Base-by-base conservation (phyloP, 2,888 invertebrate species). In the Lithophane ornitopus region DNA sequence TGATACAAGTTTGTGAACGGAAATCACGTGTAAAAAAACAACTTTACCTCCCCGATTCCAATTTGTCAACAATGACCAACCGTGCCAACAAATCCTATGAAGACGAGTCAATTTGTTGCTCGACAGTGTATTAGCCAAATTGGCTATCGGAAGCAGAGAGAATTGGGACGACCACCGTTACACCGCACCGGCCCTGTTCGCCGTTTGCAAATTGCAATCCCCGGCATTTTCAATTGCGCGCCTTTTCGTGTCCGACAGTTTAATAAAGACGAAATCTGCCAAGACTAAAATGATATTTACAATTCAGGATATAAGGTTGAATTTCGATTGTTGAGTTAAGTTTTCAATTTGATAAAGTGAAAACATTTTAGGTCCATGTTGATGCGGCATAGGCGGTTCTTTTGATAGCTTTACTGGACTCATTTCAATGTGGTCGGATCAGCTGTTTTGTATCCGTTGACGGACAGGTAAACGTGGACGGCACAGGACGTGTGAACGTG, bases 291-390 rank as follows among this genome's bases (percentile, higher is more conserved):
- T 34, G 0, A 34, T 61, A 71, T 63, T 44, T 69, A 62, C 0
- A 0, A 0, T 0, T 0, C 1, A 8, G 0, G 0, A 0, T 0
- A 12, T 75, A 77, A 56, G 22, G 74, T 61, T 52, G 34, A 4
- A 19, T 72, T 75, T 80, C 0, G 7, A 26, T 22, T 78, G 69
- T 0, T 0, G 0, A 0, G n/a, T 12, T 0, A 14, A 44, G 34
- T 70, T 80, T 86, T 74, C 80, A 87, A 80, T 87, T 86, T 87
- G 73, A 78, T 82, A 80, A 78, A 87, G 85, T 80, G 78, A 75
- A 85, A 82, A 80, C 76, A 81, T 76, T 85, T 85, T 79, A 74
- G 76, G 61, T 34, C 39, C 41, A 76, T 80, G 76, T 86, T 76
- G 75, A 74, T 74, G 59, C 54, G 74, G 46, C 58, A 69, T 74